Evolutionary conservation across 2,797 vertebrate species (phyloP).

Genomic region (Rachycentron canadum): DNA sequence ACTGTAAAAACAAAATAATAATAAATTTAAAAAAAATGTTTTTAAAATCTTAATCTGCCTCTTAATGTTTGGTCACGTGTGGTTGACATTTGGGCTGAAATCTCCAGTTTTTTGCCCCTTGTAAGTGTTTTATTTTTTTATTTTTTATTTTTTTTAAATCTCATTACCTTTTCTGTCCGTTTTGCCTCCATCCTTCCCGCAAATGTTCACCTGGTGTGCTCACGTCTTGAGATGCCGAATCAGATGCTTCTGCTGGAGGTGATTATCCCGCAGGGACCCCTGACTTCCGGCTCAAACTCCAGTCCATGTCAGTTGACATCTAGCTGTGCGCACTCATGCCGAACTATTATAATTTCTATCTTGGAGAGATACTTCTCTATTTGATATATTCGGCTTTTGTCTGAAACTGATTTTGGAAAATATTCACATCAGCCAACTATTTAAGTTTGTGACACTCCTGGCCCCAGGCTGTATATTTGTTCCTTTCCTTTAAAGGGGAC

Average conservation of each 20-base stretch:
- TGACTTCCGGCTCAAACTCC: constrained; percentile 30
- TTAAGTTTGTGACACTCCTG: too few species aligned
- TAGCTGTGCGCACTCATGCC: constrained; percentile 14
- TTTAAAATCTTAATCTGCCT: not conserved
- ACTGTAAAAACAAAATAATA: too few species aligned
- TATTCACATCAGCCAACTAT: not conserved
- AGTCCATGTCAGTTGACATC: constrained; percentile 10
- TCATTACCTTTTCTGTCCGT: not conserved
- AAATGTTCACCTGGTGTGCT: not conserved
- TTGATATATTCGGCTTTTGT: constrained; percentile 18
- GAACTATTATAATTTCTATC: constrained; percentile 11
- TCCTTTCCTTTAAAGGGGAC: not conserved
- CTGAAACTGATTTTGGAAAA: constrained; percentile 3
- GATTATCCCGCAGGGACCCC: not conserved
- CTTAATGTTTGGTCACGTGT: not conserved
- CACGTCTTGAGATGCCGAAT: not conserved
- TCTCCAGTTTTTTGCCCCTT: not conserved
- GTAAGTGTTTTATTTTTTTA: too few species aligned
- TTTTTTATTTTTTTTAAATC: too few species aligned
- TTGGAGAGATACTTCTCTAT: constrained; percentile 2
- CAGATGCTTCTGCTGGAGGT: not conserved
- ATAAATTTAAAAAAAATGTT: too few species aligned
- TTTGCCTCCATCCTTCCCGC: not conserved
- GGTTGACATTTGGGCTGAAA: not conserved
- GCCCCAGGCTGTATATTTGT: not conserved